Conservation (phyloP, 2,797 vertebrate species). For the Melanotaenia trifasciata region DNA sequence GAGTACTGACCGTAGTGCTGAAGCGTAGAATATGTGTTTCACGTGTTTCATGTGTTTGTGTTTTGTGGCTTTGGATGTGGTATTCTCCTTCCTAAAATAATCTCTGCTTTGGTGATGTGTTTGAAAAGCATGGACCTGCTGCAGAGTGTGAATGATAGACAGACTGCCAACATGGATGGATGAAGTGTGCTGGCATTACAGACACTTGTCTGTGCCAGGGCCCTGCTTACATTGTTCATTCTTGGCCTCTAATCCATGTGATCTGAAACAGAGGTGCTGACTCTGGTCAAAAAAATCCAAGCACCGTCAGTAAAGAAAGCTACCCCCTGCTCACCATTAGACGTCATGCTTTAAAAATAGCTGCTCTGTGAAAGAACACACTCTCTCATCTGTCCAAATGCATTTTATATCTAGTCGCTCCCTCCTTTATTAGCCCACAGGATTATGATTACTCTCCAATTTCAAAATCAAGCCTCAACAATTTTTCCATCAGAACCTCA, state of each 20-base stretch:
- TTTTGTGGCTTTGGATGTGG: conserved; percentile 21
- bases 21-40: conserved; percentile 12
- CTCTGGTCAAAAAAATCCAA: conserved; percentile 61
- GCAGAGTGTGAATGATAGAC: conserved; percentile 64
- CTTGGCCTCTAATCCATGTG: conserved; percentile 67
- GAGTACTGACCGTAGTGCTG: conserved; percentile 23
- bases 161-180: conserved; percentile 68
- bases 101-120: conserved; percentile 49
- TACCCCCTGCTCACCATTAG: conserved; percentile 53
- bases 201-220: conserved; percentile 60
- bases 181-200: conserved; percentile 64
- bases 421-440: conserved; percentile 59
- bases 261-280: conserved; percentile 78
- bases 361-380: conserved; percentile 60
- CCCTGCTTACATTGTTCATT: conserved; percentile 67
- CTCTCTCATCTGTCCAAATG: conserved; percentile 38
- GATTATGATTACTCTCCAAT: conserved; percentile 62
- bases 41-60: conserved; percentile 3
- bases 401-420: conserved; percentile 47
- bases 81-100: conserved; percentile 61
- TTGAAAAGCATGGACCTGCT: conserved; percentile 46
- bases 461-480: conserved; percentile 23
- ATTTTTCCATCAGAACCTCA: conserved; percentile 56
- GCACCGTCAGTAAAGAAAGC: conserved; percentile 53
- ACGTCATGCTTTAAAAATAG: conserved; percentile 77